A percentile compares a stretch with the other conserved stretches of the same genome.
Conservation (phyloP, 2,797 vertebrate species). For the Microcaecilia unicolor region DNA sequence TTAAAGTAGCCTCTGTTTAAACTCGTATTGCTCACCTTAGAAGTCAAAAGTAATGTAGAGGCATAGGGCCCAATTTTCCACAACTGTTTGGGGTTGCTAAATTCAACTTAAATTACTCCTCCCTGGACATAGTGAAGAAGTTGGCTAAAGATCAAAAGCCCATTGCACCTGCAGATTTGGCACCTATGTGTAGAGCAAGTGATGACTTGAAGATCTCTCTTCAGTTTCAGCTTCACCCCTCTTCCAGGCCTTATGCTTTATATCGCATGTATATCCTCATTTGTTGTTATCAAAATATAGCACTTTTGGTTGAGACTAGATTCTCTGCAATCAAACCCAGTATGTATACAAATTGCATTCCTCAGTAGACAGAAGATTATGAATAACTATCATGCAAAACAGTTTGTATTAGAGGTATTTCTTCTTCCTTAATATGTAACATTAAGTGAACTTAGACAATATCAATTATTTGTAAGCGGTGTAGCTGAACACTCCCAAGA, state of each 20-base stretch:
- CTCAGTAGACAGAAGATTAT: no score
- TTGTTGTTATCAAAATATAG: constrained; percentile 31
- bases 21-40: background rate
- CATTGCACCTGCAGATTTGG: background rate
- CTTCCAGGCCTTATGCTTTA: constrained; percentile 37
- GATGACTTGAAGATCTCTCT: constrained; percentile 12
- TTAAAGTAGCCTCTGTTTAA: constrained; percentile 31
- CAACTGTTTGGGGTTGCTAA: background rate
- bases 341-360: no score
- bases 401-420: no score
- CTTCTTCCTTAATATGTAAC: no score
- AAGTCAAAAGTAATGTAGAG: background rate
- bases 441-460: no score
- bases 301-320: constrained; percentile 31
- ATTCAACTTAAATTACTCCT: background rate
- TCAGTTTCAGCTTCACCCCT: constrained; percentile 28
- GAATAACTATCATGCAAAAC: no score
- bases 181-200: no score
- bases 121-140: no score
- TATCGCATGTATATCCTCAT: constrained; percentile 26
- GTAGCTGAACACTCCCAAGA: no score
- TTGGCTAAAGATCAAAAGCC: background rate
- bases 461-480: no score
- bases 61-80: background rate
- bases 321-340: constrained; percentile 36